Evolutionary conservation across 2,113 vertebrate species (phyloP), one percentile per base, ranked within the genome.

Genomic region (Nibea coibor): DNA sequence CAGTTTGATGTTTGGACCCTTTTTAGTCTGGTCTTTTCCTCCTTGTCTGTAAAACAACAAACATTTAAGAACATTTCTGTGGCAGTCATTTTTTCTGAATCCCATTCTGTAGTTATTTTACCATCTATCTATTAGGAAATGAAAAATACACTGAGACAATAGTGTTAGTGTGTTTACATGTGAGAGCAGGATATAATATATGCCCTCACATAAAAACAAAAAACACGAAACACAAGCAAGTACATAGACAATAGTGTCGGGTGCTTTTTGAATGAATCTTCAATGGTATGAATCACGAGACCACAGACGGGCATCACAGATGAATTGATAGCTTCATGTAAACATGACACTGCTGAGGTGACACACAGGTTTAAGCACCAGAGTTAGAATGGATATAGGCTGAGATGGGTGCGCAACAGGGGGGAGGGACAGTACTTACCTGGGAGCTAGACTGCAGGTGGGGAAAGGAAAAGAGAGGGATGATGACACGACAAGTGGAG

Each of bases 1-100:
- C 88, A 98, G 93, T 92, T 98, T 99, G 89, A 99, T 95, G 81
- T 96, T 98, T 75, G 96, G 93, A 78, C 96, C 96, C 81, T 99
- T 99, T 93, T 99, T 99, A 83, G 90, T 96, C 91, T 96, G 96
- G 83, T 99, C 98, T 90, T 95, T 95, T 64, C 89, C 88, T 87
- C 91, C 90, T 93, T 95, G 95, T 85, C 94, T 95, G 92, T 69
- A 84, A 91, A 85, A 85, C 16, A 20, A 88, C 48, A 89, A 7
- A 71, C 1, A 47, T 26, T 14, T 63, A 17, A 77, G 26, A 65
- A 1, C 10, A 24, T 68, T 57, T 76, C 22, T 15, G 17, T 42
- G 15, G 31, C 17, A 39, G n/a, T 69, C 5, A 63, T n/a, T 7
- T 10, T 22, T 22, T 54, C 7, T 11, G 17, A 66, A 47, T 24